These are phyloP conservation scores for Rhamnusium bicolor DNA, from an alignment of 2,888 invertebrate genomes.

Conservation along the genomic window DNA sequence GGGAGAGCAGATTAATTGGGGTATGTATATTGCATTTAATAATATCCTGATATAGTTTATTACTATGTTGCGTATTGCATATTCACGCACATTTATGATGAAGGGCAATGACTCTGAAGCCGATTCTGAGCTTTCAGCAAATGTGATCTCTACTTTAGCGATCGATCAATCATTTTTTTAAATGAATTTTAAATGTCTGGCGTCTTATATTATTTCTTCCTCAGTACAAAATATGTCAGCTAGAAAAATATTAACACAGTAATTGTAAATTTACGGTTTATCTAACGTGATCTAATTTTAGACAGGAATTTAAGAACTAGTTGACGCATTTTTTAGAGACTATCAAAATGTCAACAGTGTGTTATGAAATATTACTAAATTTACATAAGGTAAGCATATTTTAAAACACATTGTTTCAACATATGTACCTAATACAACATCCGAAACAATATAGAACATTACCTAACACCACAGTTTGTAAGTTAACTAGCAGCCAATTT, in stretches of 20 bases:
- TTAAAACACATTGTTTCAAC: slow-evolving; percentile 1
- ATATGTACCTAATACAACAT: neutral
- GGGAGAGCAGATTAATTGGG: no score
- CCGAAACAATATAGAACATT: neutral
- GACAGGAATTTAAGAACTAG: slow-evolving; percentile 4
- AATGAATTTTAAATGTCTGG: no score
- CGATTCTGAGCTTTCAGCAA: no score
- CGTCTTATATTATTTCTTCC: no score
- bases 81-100: no score
- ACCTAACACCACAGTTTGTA: neutral
- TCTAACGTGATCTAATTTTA: slow-evolving; percentile 26
- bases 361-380: slow-evolving; percentile 14
- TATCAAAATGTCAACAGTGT: slow-evolving; percentile 26
- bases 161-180: no score
- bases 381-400: neutral
- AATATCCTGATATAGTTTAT: no score
- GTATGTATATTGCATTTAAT: no score
- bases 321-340: slow-evolving; percentile 14
- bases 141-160: no score
- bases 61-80: no score
- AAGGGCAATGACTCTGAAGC: no score
- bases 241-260: neutral
- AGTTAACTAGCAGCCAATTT: neutral
- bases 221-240: neutral
- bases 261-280: slow-evolving; percentile 5